Conservation (phyloP, 2,797 vertebrate species). For the Hypotaenidia okinawae region DNA sequence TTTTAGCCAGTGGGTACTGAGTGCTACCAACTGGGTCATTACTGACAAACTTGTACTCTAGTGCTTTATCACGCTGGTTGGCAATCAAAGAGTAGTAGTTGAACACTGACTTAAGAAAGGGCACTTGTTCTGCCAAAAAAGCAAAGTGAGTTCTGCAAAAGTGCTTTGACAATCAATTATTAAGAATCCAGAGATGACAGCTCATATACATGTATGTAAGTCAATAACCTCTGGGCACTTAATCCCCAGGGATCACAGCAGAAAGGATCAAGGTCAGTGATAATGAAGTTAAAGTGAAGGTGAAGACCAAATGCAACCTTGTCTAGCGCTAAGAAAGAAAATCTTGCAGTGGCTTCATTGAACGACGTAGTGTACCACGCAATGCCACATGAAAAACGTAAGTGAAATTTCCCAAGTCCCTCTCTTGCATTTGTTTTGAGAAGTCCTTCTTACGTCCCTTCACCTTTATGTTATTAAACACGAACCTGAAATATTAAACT, state of each 20-base stretch:
- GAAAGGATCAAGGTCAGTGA: conserved; percentile 20
- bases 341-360: background rate
- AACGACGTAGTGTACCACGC: background rate
- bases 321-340: background rate
- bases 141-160: background rate
- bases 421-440: background rate
- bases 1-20: background rate
- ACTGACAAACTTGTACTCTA: conserved; percentile 20
- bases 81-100: background rate
- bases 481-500: background rate
- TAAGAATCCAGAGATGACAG: conserved; percentile 53
- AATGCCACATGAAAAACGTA: accelerated
- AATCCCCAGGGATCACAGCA: background rate
- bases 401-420: background rate
- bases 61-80: background rate
- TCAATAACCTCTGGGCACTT: background rate
- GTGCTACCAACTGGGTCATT: background rate
- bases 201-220: background rate
- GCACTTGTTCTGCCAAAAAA: background rate
- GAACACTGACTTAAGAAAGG: background rate
- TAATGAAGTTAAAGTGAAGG: background rate
- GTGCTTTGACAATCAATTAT: conserved; percentile 51
- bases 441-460: background rate
- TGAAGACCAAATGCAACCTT: background rate
- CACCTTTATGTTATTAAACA: background rate